Conservation (phyloP, 1,140 invertebrate species). For the Zaprionus gabonicus region DNA sequence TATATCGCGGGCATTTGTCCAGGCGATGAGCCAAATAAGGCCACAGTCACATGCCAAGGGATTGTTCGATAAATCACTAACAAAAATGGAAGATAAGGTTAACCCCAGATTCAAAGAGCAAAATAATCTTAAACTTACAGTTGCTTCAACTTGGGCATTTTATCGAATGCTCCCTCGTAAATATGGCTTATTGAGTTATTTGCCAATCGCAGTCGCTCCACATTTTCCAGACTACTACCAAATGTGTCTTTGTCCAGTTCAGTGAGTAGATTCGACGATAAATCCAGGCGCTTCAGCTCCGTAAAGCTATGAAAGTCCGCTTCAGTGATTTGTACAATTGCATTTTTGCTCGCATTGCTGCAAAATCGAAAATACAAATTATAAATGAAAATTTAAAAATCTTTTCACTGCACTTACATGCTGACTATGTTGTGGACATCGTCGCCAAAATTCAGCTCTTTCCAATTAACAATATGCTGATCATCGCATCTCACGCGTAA, state of each 20-base stretch:
- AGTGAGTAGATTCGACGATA: conserved; percentile 88
- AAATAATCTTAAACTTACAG: conserved; percentile 86
- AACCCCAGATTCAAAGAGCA: not conserved
- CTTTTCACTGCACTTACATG: conserved; percentile 78
- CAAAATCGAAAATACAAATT: conserved; percentile 37
- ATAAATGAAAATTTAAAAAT: conserved; percentile 35
- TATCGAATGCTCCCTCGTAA: conserved; percentile 88
- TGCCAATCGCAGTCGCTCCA: conserved; percentile 88
- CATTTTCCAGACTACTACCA: conserved; percentile 86
- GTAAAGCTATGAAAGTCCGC: conserved; percentile 89
- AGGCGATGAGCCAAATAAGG: conserved; percentile 91
- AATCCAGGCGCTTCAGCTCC: conserved; percentile 89
- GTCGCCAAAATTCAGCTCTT: conserved; percentile 85
- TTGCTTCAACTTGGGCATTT: conserved; percentile 88
- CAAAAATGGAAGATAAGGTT: not conserved
- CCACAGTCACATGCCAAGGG: conserved; percentile 93
- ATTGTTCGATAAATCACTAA: conserved; percentile 90
- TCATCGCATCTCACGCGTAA: conserved; percentile 85
- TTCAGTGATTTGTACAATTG: conserved; percentile 89
- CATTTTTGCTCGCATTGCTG: conserved; percentile 92
- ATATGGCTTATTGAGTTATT: conserved; percentile 89
- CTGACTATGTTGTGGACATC: conserved; percentile 83
- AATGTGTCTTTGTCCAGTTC: conserved; percentile 88
- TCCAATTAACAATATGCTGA: conserved; percentile 79
- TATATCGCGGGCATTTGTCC: conserved; percentile 88